Evolutionary conservation across 92 coral and sea anemone species (phyloP), one percentile per base, ranked within the genome.

Genomic region (Epizoanthus scotinus): DNA sequence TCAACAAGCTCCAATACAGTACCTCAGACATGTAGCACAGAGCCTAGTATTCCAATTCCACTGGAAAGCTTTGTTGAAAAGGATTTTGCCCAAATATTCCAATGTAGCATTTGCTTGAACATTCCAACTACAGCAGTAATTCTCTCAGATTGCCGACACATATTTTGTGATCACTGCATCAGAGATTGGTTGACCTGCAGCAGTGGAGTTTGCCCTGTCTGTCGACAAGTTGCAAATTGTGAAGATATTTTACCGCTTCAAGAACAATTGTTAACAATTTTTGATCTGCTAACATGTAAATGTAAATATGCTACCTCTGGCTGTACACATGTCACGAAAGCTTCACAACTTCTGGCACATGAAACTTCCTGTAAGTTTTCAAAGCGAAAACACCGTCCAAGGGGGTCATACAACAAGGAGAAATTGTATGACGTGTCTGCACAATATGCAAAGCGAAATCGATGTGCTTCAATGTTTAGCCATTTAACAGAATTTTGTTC

Each of bases 241-340:
- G 86, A 40, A 13, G 77, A 73, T 40, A 62, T 74, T 26, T 44
- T 52, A 8, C 87, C 75, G 6, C 54, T 73, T 42, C 66, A 25
- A 14, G 65, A 83, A 42, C 75, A 73, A 17, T 61, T 63, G 87
- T 64, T 73, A 28, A n/a, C 61, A 24, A 20, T 83, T 22, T 83
- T 73, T 73, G 67, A 83, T 15, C 31, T 83, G 36, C 77, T 83
- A 1, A 42, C 69, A 44, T 3, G 61, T 22, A 24, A 20, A 19
- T 74, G 82, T 59, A 73, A 83, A 53, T 73, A 73, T 55, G n/a
- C n/a, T n/a, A n/a, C n/a, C n/a, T n/a, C n/a, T 83, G 77, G 87
- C 18, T 83, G 87, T 58, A 56, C 27, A 34, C 82, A 83, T 31
- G 64, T 7, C 19, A 18, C 49, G 40, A 83, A 22, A n/a, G 15